Evolutionary conservation across 1,140 invertebrate genomes (phyloP), one percentile per base, ranked within the genome.

Genomic region (Zaprionus ghesquierei): DNA sequence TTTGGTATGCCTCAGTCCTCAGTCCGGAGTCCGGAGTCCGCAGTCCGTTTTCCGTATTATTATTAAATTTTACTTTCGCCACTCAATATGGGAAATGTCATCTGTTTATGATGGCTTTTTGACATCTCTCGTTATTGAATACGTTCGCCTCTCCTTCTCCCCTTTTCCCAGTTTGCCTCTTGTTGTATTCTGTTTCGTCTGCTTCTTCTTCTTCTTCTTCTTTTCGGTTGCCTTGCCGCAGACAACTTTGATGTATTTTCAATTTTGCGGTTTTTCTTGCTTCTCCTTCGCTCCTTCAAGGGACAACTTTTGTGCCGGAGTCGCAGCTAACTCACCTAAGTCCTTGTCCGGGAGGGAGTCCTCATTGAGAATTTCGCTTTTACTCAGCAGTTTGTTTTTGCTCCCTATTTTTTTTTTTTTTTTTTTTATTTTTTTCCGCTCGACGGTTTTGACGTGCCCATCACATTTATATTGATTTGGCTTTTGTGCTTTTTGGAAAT

Each of bases 61-160:
- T 89, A 89, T 89, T 89, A 89, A 89, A 89, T 89, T 89, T 89
- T 89, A 89, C 84, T 89, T 89, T 89, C 84, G 85, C 84, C 84
- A 89, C 85, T 89, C 84, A 89, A 89, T 89, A 89, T 89, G 84
- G 84, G 84, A 89, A 89, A 89, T 89, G 84, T 89, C 84, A 89
- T 89, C 84, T 89, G 84, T 89, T 89, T 89, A 89, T 89, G 84
- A 89, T 89, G 84, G 79, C 80, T 89, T 89, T 89, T 89, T 89
- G 84, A 89, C 84, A 89, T 89, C 80, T 84, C 80, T 89, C 85
- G 84, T 89, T 89, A 89, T 89, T 89, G 77, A 89, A 89, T 84
- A 89, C 80, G 85, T 76, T 73, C 59, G 63, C 49, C 65, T 77
- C 54, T 53, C 55, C 58, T 50, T 54, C 71, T 27, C 55, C 49